Evolutionary conservation across 2,797 vertebrate genomes (phyloP).

Genomic region (Chaetophractus vellerosus): DNA sequence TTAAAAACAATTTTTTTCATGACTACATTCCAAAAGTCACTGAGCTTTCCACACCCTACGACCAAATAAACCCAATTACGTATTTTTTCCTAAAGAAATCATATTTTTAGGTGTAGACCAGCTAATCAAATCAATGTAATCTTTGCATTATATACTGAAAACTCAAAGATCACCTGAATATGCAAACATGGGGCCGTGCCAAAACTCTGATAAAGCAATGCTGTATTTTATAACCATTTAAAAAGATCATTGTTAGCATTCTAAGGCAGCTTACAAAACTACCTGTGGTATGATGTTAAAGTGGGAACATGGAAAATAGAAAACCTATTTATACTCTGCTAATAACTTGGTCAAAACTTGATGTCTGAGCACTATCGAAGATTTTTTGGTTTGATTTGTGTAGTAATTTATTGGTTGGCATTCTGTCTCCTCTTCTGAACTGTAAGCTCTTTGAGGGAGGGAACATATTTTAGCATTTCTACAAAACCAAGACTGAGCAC

Average conservation of each 20-base stretch:
- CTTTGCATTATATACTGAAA: slow-evolving; percentile 17
- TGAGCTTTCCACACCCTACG: neutral
- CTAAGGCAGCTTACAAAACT: neutral
- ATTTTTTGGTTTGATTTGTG: neutral
- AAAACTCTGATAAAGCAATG: neutral
- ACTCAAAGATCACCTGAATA: neutral
- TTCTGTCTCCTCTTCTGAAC: neutral
- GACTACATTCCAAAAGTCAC: neutral
- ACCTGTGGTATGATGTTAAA: neutral
- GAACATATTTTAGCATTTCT: neutral
- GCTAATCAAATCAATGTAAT: neutral
- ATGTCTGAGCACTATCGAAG: neutral
- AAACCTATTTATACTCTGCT: neutral
- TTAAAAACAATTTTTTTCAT: slow-evolving; percentile 24
- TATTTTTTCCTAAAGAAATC: neutral
- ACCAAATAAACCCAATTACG: neutral
- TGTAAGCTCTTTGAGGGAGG: neutral
- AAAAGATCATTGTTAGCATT: neutral
- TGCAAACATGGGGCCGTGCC: neutral
- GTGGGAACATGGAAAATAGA: neutral
- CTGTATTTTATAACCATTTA: neutral
- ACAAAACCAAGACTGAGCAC: neutral
- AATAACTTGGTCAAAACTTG: neutral
- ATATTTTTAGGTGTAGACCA: neutral
- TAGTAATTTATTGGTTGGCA: neutral